phyloP scores from a whole-genome alignment of 2,888 invertebrate species.

The Proisotoma minuta region DNA sequence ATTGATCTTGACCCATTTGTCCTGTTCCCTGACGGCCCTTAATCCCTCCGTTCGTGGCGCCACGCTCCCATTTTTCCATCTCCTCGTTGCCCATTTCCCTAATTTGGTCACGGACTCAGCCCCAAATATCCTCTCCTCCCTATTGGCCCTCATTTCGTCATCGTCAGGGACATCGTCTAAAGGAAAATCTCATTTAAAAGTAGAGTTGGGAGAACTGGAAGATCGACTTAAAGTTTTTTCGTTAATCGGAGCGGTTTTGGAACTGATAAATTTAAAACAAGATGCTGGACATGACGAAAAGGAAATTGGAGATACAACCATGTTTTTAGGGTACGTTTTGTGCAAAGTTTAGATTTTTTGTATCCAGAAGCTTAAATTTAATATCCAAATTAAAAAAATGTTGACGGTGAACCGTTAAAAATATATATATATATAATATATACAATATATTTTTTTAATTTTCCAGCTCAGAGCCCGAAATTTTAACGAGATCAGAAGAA shows the following conservation, averaged over 20 bases:
- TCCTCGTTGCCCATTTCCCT: conserved; percentile 65
- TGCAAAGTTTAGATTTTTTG: conserved; percentile 14
- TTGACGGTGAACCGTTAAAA: too few relatives aligned
- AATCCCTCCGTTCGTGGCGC: conserved; percentile 74
- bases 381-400: too few relatives aligned
- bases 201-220: conserved; percentile 55
- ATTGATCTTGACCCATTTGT: conserved; percentile 70
- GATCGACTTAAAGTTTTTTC: conserved; percentile 38
- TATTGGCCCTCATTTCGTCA: conserved; percentile 79
- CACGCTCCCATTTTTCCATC: conserved; percentile 71
- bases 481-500: too few relatives aligned
- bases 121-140: conserved; percentile 69
- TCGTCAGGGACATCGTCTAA: conserved; percentile 61
- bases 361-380: too few relatives aligned
- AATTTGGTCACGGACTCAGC: conserved; percentile 63
- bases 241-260: too few relatives aligned
- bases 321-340: too few relatives aligned
- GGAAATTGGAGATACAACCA: too few relatives aligned
- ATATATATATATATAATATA: too few relatives aligned
- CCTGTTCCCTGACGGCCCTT: conserved; percentile 87
- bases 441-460: too few relatives aligned
- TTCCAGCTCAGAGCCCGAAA: too few relatives aligned
- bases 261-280: too few relatives aligned
- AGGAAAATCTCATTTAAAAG: conserved; percentile 67
- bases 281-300: too few relatives aligned